A percentile compares a stretch with the other conserved stretches of the same genome.
These are phyloP conservation scores for Rotaria socialis DNA, from an alignment of 2,888 invertebrate genomes.

Conservation along the genomic window DNA sequence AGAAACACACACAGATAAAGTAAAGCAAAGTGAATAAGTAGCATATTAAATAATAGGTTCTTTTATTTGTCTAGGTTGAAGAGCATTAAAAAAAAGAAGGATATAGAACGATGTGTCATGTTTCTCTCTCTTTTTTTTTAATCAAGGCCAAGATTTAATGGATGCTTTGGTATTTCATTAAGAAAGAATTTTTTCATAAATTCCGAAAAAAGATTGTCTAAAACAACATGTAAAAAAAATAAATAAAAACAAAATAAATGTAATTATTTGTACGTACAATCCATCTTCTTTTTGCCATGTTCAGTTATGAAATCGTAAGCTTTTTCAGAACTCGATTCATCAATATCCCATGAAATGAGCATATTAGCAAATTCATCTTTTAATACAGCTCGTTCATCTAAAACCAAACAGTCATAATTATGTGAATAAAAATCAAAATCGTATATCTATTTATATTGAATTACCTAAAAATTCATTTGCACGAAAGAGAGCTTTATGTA, in stretches of 20 bases:
- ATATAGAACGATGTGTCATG: neutral
- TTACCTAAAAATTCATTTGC: slow-evolving; percentile 45
- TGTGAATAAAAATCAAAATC: no score
- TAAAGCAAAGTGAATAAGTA: neutral
- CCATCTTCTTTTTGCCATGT: slow-evolving; percentile 44
- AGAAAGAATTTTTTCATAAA: slow-evolving; percentile 46
- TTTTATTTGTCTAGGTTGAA: neutral
- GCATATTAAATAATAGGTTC: neutral
- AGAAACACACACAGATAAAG: neutral
- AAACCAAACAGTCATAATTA: no score
- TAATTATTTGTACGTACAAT: neutral
- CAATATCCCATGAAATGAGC: slow-evolving; percentile 46
- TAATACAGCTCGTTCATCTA: slow-evolving; percentile 41
- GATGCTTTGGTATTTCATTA: slow-evolving; percentile 41
- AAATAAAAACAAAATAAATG: neutral
- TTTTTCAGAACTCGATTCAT: slow-evolving; percentile 39
- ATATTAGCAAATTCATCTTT: slow-evolving; percentile 46
- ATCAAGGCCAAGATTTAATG: slow-evolving; percentile 46
- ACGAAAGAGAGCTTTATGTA: slow-evolving; percentile 46
- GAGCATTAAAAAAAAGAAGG: neutral
- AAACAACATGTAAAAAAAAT: neutral
- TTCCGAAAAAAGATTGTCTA: slow-evolving; percentile 45
- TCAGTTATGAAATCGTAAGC: slow-evolving; percentile 47
- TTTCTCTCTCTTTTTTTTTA: neutral
- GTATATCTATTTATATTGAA: no score